Conservation (phyloP, 1,140 invertebrate genomes). For the honey bee (Apis mellifera) region DNA sequence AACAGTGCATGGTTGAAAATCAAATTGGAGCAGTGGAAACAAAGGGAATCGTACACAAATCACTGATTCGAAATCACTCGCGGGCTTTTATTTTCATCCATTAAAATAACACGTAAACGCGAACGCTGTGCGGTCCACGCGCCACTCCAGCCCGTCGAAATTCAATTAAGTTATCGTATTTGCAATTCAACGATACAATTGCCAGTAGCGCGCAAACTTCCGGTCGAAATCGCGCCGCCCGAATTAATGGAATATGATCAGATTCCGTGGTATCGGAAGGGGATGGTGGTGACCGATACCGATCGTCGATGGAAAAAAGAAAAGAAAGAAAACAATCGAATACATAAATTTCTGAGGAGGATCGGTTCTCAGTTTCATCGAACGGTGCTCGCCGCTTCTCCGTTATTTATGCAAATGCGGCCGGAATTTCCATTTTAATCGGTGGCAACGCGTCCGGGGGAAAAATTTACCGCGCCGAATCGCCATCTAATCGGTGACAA, state of each 20-base stretch:
- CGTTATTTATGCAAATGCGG: constrained; percentile 52
- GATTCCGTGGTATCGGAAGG: no score
- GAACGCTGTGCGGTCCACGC: not conserved
- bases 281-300: not conserved
- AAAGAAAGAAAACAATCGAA: constrained; percentile 31
- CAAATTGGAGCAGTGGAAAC: not conserved
- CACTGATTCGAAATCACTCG: not conserved
- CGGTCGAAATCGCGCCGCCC: not conserved
- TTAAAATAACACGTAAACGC: constrained; percentile 21
- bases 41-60: not conserved
- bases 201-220: not conserved
- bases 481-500: constrained; percentile 50
- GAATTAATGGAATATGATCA: constrained; percentile 13
- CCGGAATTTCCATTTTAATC: constrained; percentile 51
- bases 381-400: constrained; percentile 37
- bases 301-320: not conserved
- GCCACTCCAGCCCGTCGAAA: not conserved
- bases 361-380: constrained; percentile 38
- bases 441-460: constrained; percentile 6
- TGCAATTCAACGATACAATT: constrained; percentile 18
- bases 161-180: constrained; percentile 21
- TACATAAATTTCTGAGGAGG: constrained; percentile 30
- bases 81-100: not conserved
- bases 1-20: not conserved
- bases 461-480: constrained; percentile 43